Evolutionary conservation across 1,140 invertebrate species (phyloP), one percentile per base, ranked within the genome.

Genomic region (Aphis gossypii): DNA sequence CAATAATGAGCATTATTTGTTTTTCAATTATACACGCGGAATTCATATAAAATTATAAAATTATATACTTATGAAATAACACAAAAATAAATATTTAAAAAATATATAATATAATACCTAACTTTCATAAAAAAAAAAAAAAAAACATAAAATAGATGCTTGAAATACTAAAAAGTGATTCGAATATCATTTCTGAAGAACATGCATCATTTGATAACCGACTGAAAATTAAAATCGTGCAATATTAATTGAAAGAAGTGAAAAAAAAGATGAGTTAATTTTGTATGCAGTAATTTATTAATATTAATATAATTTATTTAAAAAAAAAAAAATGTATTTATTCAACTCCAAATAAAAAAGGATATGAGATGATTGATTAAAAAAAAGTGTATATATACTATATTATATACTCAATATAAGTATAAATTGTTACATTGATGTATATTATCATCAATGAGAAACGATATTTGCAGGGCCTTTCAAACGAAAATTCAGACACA

Each of bases 401-500:
- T 46, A 11, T 46, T 46, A 46, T 46, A 46, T 46, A 46, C 8
- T 46, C 11, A 11, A 46, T 46, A n/a, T 48, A 68, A 0, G 30
- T 14, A 68, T 68, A n/a, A 4, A n/a, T 54, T 9, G n/a, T n/a
- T 89, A 89, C 20, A 38, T 38, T 54, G n/a, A 7, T 23, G 48
- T 48, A 51, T 35, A 38, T 51, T 87, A 89, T 68, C 18, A 68
- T 91, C 60, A 68, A 44, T 90, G 38, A 6, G 41, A 76, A 68
- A 91, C 54, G 41, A 68, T 30, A 46, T 41, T 25, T 25, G 44
- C 48, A 51, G 14, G 8, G 90, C 68, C 44, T 83, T 48, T 92
- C 68, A 46, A 82, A 21, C 8, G 68, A 82, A 92, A 48, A 48
- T 83, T 35, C 44, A 92, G 44, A 92, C 41, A 92, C 90, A 92